These are phyloP conservation scores for Uromys caudimaculatus DNA, from an alignment of 2,797 vertebrate species.

Conservation along the genomic window DNA sequence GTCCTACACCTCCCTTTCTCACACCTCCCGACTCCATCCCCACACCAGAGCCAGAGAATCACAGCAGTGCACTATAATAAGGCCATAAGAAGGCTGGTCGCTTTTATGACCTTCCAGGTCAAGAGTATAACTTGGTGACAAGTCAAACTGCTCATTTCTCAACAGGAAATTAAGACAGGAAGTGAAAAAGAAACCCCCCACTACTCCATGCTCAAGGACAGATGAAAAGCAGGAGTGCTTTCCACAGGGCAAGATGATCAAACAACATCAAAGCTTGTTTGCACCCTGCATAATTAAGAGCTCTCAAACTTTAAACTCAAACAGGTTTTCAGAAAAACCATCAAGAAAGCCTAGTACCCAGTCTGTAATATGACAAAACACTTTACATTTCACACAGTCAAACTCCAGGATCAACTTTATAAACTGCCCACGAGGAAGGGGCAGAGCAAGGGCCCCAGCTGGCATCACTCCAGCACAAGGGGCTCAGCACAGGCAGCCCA, in stretches of 20 bases:
- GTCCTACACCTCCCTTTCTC: fast-evolving
- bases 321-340: neutral
- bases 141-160: neutral
- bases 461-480: fast-evolving
- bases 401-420: neutral
- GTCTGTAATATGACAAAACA: neutral
- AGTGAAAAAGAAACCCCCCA: neutral
- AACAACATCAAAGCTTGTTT: fast-evolving
- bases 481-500: fast-evolving
- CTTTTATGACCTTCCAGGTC: too few relatives aligned
- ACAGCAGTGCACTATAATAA: fast-evolving
- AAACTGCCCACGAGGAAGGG: neutral
- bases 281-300: neutral
- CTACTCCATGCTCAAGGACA: neutral
- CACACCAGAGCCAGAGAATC: neutral
- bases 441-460: neutral
- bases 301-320: neutral
- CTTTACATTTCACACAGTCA: fast-evolving
- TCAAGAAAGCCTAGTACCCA: too few relatives aligned
- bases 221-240: neutral
- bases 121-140: fast-evolving
- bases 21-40: fast-evolving
- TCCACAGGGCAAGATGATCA: fast-evolving
- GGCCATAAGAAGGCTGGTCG: too few relatives aligned
- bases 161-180: neutral